These are phyloP conservation scores for Heliothis virescens DNA, from an alignment of 1,140 invertebrate species.

Conservation along the genomic window DNA sequence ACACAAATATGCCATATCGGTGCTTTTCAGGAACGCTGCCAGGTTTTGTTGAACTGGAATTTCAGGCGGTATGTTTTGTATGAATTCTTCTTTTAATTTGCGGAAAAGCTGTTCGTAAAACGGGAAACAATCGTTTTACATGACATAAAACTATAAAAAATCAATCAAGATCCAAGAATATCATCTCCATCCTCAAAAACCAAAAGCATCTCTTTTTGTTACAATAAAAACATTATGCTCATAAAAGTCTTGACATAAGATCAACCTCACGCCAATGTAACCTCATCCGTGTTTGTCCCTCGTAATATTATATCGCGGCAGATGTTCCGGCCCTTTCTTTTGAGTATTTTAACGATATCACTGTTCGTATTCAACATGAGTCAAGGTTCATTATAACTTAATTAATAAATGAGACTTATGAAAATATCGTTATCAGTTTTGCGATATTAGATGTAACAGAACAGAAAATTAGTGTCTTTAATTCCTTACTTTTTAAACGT, in stretches of 20 bases:
- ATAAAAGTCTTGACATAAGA: slow-evolving; percentile 3
- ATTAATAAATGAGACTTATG: not conserved
- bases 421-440: too few relatives aligned
- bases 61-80: not conserved
- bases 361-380: not conserved
- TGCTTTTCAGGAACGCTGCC: not conserved
- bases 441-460: too few relatives aligned
- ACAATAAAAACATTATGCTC: slow-evolving; percentile 5
- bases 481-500: too few relatives aligned
- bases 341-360: not conserved
- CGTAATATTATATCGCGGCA: slow-evolving; percentile 34
- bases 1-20: not conserved
- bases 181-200: too few relatives aligned
- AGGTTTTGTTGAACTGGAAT: not conserved
- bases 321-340: not conserved
- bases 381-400: not conserved
- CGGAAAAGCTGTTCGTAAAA: too few relatives aligned
- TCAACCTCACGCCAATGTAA: not conserved
- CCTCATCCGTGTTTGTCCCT: slow-evolving; percentile 39
- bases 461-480: too few relatives aligned
- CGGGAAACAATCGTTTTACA: too few relatives aligned
- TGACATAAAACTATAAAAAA: too few relatives aligned
- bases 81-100: too few relatives aligned
- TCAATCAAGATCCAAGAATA: too few relatives aligned
- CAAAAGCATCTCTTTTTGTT: too few relatives aligned